Base-by-base conservation (phyloP, 2,888 invertebrate species). In the Ferrisia virgata region DNA sequence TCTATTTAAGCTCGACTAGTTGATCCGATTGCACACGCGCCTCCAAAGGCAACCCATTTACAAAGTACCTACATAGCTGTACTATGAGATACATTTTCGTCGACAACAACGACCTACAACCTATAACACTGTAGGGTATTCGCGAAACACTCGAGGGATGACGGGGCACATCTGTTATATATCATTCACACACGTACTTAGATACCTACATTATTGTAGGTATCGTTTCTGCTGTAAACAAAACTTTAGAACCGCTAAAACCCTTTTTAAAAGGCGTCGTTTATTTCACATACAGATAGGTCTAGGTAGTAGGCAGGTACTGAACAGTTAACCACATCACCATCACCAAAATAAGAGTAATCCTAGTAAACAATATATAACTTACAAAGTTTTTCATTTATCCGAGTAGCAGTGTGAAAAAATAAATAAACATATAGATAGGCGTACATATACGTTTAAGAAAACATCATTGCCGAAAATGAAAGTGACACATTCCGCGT, bases 401-500 rank as follows among this genome's bases (percentile, higher is more conserved):
- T 28, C 15, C 64, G 64, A 64, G 15, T 2, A n/a, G 40, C 11
- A 36, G 40, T 11, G 18, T 6, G 3, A 31, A 25, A 76, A 76
- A 76, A 76, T 47, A 72, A 15, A 36, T n/a, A n/a, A n/a, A n/a
- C n/a, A n/a, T n/a, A n/a, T n/a, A n/a, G n/a, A n/a, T n/a, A n/a
- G n/a, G n/a, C n/a, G n/a, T n/a, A n/a, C n/a, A n/a, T 8, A 15
- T 22, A 36, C 69, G 13, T 69, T 69, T 69, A 64, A 64, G 64
- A 64, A 64, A 64, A 64, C 64, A 64, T 64, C 15, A 64, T 64
- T 13, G 64, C 53, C 72, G 72, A 76, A 76, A 76, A 36, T 36
- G 72, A 76, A 76, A 76, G 72, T 76, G 72, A 76, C 72, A 76
- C 72, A 76, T 76, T 76, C 72, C 72, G 72, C 36, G 72, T 18